Evolutionary conservation across 2,888 invertebrate genomes (phyloP), one percentile per base, ranked within the genome.

Genomic region (Noctuana brunneofusca): DNA sequence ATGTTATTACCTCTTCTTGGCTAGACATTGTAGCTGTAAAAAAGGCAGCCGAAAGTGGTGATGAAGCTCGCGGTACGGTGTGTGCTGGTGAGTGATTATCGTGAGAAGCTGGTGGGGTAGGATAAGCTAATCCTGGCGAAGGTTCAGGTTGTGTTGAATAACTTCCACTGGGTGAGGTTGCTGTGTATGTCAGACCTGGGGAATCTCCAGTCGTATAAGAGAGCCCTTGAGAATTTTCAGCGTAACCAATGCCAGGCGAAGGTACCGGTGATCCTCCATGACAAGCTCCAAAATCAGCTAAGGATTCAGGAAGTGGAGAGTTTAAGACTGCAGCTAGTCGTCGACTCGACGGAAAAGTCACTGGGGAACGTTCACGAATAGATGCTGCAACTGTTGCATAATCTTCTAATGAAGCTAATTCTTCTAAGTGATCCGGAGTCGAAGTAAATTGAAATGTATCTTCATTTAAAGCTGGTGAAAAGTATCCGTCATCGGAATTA

Each of bases 71-170:
- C 12, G 95, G 94, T 1, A 94, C 94, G 6, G 87, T 83, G 63
- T 89, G 88, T 8, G 87, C 86, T 66, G 95, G 95, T 67, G 95
- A 94, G 65, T 95, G 94, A 20, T 96, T 96, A 86, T 96, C 97
- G 72, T 96, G 96, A 71, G 96, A 97, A 0, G 97, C 96, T 3
- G 97, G 97, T 20, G 97, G 97, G 8, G 97, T 97, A 2, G 97
- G 97, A 78, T 97, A 97, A 20, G 96, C 83, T 43, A 97, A 93
- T 38, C 95, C 94, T 0, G 96, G 96, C n/a, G 96, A 95, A 64
- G 87, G 81, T 62, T 86, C 84, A 2, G 89, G 80, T 58, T 89
- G 89, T 46, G 84, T 84, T 14, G 89, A 87, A 70, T 89, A 89
- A 67, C 83, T 86, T 56, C 85, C 86, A 49, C 84, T 81, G 2